These are phyloP conservation scores for Acipenser transmontanus DNA, from an alignment of 2,797 vertebrate species.

Conservation along the genomic window DNA sequence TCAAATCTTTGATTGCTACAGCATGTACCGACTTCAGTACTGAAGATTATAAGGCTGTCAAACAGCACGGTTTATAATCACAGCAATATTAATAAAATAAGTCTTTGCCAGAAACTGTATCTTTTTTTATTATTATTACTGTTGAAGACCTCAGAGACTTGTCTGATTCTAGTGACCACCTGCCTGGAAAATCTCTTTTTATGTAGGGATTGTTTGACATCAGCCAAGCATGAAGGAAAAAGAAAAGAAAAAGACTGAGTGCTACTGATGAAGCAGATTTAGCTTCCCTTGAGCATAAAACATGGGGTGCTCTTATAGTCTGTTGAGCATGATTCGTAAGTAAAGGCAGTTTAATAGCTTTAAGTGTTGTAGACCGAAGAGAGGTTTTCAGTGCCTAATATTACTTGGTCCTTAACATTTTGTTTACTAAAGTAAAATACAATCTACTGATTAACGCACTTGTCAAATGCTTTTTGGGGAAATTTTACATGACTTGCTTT, in stretches of 20 bases:
- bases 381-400: slow-evolving; percentile 16
- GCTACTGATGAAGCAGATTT: slow-evolving; percentile 20
- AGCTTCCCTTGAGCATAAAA: slow-evolving; percentile 16
- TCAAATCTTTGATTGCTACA: too few relatives aligned
- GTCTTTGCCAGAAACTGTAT: too few relatives aligned
- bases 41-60: too few relatives aligned
- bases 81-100: too few relatives aligned
- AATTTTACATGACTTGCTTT: too few relatives aligned
- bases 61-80: too few relatives aligned
- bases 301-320: slow-evolving; percentile 10
- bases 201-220: slow-evolving; percentile 30
- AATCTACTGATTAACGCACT: slow-evolving; percentile 13
- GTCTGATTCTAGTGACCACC: slow-evolving; percentile 16
- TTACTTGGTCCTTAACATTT: slow-evolving; percentile 13
- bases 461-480: too few relatives aligned
- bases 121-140: slow-evolving; percentile 11
- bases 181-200: slow-evolving; percentile 31
- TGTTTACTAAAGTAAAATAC: slow-evolving; percentile 22
- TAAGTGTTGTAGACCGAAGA: slow-evolving; percentile 24
- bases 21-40: too few relatives aligned
- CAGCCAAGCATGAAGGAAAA: slow-evolving; percentile 29
- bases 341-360: slow-evolving; percentile 27
- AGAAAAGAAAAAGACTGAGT: slow-evolving; percentile 7
- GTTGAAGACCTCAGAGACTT: slow-evolving; percentile 22
- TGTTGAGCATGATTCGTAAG: slow-evolving; percentile 15